These are phyloP conservation scores for Bufo bufo DNA, from an alignment of 2,113 vertebrate species.

Conservation along the genomic window DNA sequence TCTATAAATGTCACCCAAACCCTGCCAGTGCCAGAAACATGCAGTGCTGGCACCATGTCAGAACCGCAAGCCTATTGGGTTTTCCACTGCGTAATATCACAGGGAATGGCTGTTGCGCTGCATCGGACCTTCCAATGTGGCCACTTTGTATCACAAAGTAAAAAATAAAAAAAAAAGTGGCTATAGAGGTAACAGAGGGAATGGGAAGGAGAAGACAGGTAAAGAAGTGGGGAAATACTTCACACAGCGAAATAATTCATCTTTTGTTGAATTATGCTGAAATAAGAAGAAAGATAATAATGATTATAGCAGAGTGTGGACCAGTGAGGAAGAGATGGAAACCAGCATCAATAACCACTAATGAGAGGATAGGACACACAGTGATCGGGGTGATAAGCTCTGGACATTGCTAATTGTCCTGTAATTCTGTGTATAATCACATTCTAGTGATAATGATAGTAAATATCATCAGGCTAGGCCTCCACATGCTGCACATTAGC, in stretches of 20 bases:
- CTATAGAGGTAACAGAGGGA: neutral
- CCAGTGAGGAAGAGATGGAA: neutral
- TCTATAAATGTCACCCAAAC: no score
- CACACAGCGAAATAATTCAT: neutral
- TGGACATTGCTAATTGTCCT: neutral
- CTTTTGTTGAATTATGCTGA: constrained; percentile 10
- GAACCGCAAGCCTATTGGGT: neutral
- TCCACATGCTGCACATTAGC: neutral
- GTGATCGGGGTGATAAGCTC: neutral
- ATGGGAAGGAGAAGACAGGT: neutral
- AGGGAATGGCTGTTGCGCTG: neutral
- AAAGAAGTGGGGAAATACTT: neutral
- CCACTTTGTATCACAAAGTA: no score
- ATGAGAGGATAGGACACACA: neutral
- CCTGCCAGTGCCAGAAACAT: no score
- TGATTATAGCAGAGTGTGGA: neutral
- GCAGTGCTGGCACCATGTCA: no score
- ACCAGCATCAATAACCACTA: neutral
- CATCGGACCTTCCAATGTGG: neutral
- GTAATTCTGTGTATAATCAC: neutral
- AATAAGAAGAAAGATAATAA: constrained; percentile 29
- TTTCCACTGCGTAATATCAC: neutral
- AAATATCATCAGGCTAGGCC: neutral
- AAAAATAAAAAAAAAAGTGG: no score
- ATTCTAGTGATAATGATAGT: neutral